These are phyloP conservation scores for Phacellophora camtschatica DNA, from an alignment of 30 jellyfish, hydroid and myxozoan species.

Conservation along the genomic window DNA sequence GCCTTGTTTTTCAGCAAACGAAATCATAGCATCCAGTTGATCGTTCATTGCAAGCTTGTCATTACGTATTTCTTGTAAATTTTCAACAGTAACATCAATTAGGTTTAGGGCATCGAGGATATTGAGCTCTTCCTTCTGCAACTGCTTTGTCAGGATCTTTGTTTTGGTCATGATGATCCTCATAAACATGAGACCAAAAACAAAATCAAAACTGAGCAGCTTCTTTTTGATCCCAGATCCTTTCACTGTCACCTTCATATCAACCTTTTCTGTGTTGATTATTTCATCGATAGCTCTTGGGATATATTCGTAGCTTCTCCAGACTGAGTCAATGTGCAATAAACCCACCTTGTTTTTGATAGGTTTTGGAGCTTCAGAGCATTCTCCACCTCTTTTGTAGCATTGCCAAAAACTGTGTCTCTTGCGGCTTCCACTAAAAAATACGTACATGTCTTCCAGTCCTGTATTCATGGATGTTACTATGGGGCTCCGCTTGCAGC, in stretches of 20 bases:
- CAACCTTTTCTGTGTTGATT: constrained; percentile 4
- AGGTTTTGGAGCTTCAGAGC: constrained; percentile 18
- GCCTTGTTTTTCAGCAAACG: neutral
- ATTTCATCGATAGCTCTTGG: constrained; percentile 29
- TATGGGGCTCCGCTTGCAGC: constrained; percentile 16
- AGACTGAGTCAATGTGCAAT: constrained; percentile 20
- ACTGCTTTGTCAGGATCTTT: constrained; percentile 38
- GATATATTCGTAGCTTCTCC: constrained; percentile 21
- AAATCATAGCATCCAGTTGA: too few species aligned
- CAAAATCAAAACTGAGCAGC: constrained; percentile 25
- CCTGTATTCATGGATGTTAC: constrained; percentile 11
- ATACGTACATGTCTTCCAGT: constrained; percentile 15
- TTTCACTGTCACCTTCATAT: constrained; percentile 17
- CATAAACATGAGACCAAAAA: constrained; percentile 40
- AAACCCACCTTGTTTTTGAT: constrained; percentile 42
- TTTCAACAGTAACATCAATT: constrained; percentile 27
- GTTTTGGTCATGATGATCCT: constrained; percentile 43
- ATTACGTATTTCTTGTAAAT: constrained; percentile 10
- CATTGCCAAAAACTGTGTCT: too few species aligned
- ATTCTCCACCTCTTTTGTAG: too few species aligned
- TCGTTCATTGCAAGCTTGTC: constrained; percentile 22
- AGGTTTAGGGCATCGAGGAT: constrained; percentile 22
- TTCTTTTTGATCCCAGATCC: constrained; percentile 40
- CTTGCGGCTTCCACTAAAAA: constrained; percentile 36
- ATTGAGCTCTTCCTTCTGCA: constrained; percentile 47